Conservation (phyloP, 1,140 invertebrate species). For the Drosophila grimshawi region DNA sequence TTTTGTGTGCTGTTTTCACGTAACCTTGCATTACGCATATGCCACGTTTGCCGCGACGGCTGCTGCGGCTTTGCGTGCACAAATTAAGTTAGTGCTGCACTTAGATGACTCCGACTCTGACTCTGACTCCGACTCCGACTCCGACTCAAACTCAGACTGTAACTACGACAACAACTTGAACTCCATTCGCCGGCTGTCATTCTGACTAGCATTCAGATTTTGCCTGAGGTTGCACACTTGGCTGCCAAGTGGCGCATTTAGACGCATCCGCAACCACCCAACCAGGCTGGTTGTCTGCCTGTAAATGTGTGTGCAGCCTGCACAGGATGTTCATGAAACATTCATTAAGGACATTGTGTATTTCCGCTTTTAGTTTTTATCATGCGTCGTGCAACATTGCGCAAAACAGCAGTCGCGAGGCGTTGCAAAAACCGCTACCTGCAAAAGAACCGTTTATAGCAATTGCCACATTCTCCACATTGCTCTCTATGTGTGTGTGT, state of each 20-base stretch:
- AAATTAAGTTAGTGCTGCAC: conserved; percentile 77
- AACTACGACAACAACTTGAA: too few relatives aligned
- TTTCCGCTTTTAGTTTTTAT: conserved; percentile 49
- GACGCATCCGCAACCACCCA: conserved; percentile 2
- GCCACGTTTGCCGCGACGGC: conserved; percentile 51
- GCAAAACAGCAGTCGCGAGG: conserved; percentile 17
- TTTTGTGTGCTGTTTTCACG: conserved; percentile 58
- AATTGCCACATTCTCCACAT: neutral
- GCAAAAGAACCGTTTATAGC: conserved; percentile 8
- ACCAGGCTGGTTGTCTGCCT: neutral
- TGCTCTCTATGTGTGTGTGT: neutral
- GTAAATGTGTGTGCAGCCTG: conserved; percentile 1
- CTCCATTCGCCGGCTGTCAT: neutral
- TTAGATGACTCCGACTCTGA: conserved; percentile 38
- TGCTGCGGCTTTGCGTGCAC: conserved; percentile 51
- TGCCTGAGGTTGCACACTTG: conserved; percentile 16
- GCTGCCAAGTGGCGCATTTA: conserved; percentile 38
- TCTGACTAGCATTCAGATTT: conserved; percentile 2
- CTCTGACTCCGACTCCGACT: conserved; percentile 13
- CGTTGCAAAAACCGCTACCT: conserved; percentile 10
- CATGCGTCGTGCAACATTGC: conserved; percentile 36
- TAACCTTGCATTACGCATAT: conserved; percentile 67
- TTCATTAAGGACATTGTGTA: conserved; percentile 69
- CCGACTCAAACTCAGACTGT: neutral
- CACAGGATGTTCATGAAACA: conserved; percentile 71